These are phyloP conservation scores for Arion vulgaris DNA, from an alignment of 1,140 invertebrate species.

Conservation along the genomic window DNA sequence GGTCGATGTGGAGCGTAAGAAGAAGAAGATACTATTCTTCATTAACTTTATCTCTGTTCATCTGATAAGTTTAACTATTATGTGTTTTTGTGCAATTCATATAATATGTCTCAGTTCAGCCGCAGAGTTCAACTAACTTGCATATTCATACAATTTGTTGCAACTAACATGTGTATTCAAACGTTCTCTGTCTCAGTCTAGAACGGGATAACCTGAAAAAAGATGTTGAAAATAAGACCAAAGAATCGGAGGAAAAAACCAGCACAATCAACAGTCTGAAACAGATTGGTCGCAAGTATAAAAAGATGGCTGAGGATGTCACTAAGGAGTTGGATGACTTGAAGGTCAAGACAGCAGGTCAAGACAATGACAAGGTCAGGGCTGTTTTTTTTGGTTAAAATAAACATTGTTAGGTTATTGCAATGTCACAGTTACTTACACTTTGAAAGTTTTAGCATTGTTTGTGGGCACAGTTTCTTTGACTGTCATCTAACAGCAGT, in stretches of 20 bases:
- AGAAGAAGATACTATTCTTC: too few species aligned
- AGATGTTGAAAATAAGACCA: conserved; percentile 77
- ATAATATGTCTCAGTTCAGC: too few species aligned
- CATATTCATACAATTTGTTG: too few species aligned
- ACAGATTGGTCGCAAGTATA: conserved; percentile 94
- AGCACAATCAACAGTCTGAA: conserved; percentile 76
- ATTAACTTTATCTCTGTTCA: too few species aligned
- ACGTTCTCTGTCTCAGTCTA: conserved; percentile 42
- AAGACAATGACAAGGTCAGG: conserved; percentile 34
- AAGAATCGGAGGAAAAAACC: conserved; percentile 78
- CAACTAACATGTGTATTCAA: too few species aligned
- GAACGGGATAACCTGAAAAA: conserved; percentile 50
- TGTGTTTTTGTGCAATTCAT: too few species aligned
- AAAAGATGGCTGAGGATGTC: conserved; percentile 85
- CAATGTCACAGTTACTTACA: not conserved
- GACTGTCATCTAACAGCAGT: too few species aligned
- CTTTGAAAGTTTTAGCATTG: not conserved
- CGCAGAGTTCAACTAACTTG: too few species aligned
- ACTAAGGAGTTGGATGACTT: conserved; percentile 60
- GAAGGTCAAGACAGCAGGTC: conserved; percentile 42
- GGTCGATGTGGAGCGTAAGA: too few species aligned
- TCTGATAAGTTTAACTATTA: too few species aligned
- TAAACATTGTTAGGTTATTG: conserved; percentile 1
- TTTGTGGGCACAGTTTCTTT: not conserved
- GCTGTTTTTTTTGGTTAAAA: not conserved